Conservation (phyloP, 1,140 invertebrate genomes). For the Caenorhabditis inopinata region DNA sequence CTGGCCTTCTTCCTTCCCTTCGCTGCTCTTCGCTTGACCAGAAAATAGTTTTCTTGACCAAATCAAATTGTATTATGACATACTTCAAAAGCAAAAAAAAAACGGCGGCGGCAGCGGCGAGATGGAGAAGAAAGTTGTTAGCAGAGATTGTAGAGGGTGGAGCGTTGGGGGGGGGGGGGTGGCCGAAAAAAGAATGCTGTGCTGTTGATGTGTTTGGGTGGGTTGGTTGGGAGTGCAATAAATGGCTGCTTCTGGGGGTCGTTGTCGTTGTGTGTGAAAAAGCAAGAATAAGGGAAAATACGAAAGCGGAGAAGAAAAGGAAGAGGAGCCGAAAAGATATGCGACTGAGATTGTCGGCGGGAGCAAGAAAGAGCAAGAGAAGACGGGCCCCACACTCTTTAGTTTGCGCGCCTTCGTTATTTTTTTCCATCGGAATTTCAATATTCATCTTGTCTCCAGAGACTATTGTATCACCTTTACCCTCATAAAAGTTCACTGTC, state of each 20-base stretch:
- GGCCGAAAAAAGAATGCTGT: constrained; percentile 1
- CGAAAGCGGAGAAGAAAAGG: background rate
- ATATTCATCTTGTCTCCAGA: constrained; percentile 10
- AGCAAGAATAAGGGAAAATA: background rate
- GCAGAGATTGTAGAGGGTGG: no score
- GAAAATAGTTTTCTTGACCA: background rate
- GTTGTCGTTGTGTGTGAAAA: constrained; percentile 3
- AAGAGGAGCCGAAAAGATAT: constrained; percentile 26
- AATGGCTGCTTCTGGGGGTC: constrained; percentile 3
- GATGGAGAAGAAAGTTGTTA: constrained; percentile 9
- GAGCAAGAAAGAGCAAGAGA: background rate
- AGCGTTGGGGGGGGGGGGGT: background rate
- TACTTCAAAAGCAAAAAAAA: background rate
- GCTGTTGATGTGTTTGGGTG: no score
- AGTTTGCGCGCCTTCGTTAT: background rate
- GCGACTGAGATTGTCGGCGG: constrained; percentile 30
- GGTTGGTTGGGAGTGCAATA: constrained; percentile 1
- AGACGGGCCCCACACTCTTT: background rate
- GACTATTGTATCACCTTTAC: background rate
- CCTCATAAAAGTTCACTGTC: no score
- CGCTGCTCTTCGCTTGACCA: background rate
- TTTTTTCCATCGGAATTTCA: constrained; percentile 7
- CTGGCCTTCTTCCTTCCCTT: no score
- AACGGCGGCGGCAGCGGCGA: no score
- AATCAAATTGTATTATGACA: constrained; percentile 22